Evolutionary conservation across 2,888 invertebrate species (phyloP).

Genomic region (Microchrysa polita): DNA sequence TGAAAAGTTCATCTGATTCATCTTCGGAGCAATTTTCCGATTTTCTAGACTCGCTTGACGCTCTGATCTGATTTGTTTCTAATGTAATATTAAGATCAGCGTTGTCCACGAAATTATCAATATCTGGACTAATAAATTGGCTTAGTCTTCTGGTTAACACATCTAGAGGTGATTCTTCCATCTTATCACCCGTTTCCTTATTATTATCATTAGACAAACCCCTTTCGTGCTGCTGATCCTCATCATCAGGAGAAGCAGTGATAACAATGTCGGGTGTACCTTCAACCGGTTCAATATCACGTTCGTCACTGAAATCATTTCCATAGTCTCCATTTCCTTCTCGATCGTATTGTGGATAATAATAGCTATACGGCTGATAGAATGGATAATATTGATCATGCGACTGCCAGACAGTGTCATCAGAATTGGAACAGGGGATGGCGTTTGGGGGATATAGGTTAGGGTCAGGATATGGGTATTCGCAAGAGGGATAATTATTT

Average conservation of each 20-base stretch:
- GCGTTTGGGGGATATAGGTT: conserved; percentile 36
- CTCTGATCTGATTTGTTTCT: conserved; percentile 45
- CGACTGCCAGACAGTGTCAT: conserved; percentile 47
- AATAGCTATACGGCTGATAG: conserved; percentile 53
- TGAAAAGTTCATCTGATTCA: conserved; percentile 47
- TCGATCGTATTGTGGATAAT: conserved; percentile 31
- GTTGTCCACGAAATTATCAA: conserved; percentile 56
- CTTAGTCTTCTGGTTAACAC: conserved; percentile 57
- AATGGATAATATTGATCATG: conserved; percentile 54
- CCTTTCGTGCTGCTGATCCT: not conserved
- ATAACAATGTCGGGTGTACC: conserved; percentile 36
- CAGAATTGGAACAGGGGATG: conserved; percentile 30
- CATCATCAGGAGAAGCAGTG: conserved; percentile 20
- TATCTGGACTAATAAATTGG: conserved; percentile 55
- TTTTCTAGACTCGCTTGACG: conserved; percentile 50
- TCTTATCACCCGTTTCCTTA: conserved; percentile 45
- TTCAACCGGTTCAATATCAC: not conserved
- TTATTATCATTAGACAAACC: conserved; percentile 52
- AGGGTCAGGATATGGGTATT: conserved; percentile 2
- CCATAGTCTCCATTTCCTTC: conserved; percentile 32
- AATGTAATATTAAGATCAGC: conserved; percentile 57
- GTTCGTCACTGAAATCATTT: conserved; percentile 10
- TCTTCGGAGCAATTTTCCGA: conserved; percentile 35
- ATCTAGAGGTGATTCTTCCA: conserved; percentile 55
- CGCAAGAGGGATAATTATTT: conserved; percentile 54